Percentiles rank a stretch among this genome's conserved stretches.
Conservation (phyloP, 1,140 invertebrate species). For the Lycorma delicatula region DNA sequence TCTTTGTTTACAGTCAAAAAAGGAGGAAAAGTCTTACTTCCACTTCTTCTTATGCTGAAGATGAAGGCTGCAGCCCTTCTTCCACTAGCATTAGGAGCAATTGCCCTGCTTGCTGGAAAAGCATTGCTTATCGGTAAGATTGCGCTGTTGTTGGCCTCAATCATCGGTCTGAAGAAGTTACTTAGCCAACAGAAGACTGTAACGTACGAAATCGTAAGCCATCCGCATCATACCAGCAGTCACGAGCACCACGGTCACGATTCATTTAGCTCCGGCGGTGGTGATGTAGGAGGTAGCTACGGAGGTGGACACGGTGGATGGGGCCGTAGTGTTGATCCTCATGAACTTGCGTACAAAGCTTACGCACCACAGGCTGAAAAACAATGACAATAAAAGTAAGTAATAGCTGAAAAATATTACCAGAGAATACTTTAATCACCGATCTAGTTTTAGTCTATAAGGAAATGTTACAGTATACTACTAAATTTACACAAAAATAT, state of each 20-base stretch:
- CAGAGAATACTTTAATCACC: no score
- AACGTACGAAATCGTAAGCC: constrained; percentile 73
- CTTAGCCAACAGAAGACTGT: constrained; percentile 65
- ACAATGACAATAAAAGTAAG: no score
- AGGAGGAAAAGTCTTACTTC: constrained; percentile 65
- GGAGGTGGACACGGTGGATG: constrained; percentile 51
- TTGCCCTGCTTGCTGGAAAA: constrained; percentile 75
- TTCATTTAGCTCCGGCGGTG: constrained; percentile 37
- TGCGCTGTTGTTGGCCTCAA: constrained; percentile 67
- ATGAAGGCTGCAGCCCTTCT: constrained; percentile 68
- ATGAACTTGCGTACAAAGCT: constrained; percentile 63
- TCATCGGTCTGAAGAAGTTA: constrained; percentile 74
- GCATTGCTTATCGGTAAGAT: constrained; percentile 74
- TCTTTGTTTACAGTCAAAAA: constrained; percentile 46
- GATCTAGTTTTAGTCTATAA: no score
- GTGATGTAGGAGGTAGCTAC: constrained; percentile 18
- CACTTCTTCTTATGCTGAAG: constrained; percentile 60
- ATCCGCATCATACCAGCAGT: constrained; percentile 63
- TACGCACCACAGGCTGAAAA: no score
- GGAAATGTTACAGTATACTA: no score
- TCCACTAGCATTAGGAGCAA: constrained; percentile 64
- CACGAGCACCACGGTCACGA: constrained; percentile 45
- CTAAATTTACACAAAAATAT: no score
- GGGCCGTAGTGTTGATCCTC: constrained; percentile 53
- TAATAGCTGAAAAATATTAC: no score